Evolutionary conservation across 2,888 invertebrate genomes (phyloP).

Genomic region (Cephus pygmeus): DNA sequence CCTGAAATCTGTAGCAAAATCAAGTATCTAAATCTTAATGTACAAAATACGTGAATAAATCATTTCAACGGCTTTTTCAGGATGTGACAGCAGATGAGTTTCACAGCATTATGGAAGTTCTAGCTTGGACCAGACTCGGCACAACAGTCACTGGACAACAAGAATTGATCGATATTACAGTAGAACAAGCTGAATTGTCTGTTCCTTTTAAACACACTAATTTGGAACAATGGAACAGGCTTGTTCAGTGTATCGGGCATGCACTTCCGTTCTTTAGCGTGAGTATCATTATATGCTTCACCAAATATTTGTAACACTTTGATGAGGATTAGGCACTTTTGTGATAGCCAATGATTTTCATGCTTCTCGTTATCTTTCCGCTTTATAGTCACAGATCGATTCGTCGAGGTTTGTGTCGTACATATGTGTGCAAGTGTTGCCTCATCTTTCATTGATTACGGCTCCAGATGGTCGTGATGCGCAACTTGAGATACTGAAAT

Average conservation of each 20-base stretch:
- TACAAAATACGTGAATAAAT: not conserved
- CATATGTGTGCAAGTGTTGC: conserved; percentile 86
- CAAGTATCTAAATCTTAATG: conserved; percentile 6
- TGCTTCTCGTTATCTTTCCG: not conserved
- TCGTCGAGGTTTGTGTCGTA: conserved; percentile 87
- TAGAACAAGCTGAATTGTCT: conserved; percentile 87
- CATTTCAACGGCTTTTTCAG: conserved; percentile 62
- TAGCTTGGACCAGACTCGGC: conserved; percentile 84
- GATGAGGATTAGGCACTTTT: not conserved
- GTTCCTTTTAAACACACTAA: conserved; percentile 78
- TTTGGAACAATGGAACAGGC: conserved; percentile 72
- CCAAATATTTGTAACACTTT: not conserved
- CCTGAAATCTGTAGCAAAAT: not conserved
- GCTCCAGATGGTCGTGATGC: conserved; percentile 73
- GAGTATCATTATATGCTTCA: conserved; percentile 63
- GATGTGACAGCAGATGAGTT: conserved; percentile 94
- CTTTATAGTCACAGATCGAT: conserved; percentile 81
- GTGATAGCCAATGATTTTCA: not conserved
- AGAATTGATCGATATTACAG: conserved; percentile 86
- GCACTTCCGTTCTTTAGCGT: conserved; percentile 91
- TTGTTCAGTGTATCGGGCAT: conserved; percentile 87
- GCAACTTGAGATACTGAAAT: conserved; percentile 84
- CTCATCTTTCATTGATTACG: conserved; percentile 76
- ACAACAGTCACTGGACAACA: conserved; percentile 87
- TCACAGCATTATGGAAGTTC: conserved; percentile 86